Base-by-base conservation (phyloP, 2,113 vertebrate genomes). In the Myodes glareolus region DNA sequence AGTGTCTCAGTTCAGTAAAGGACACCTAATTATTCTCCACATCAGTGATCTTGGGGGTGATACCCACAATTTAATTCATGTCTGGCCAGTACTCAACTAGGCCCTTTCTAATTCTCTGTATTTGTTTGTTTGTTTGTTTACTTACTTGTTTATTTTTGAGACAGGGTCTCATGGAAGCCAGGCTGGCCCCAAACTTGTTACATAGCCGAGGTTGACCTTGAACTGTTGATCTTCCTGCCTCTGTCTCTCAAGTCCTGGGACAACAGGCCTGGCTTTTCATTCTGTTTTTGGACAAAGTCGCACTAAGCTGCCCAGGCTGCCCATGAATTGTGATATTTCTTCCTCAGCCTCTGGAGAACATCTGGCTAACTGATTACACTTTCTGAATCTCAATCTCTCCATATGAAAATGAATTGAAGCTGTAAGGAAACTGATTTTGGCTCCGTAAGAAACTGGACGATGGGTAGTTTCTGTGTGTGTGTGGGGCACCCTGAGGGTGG, bases 391-490 rank as follows among this genome's bases (percentile, higher is more conserved):
- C 58, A 21, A 45, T 77, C 70, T 94, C 50, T 88, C 70, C n/a
- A 0, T 61, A 52, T 70, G 89, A 42, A 89, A 89, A 73, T 55
- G 77, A 23, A 29, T 0, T 19, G 78, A 65, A 21, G 27, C 70
- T 85, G 82, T 21, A 29, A 42, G 68, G 76, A 94, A 65, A 87
- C 19, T n/a, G 61, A 61, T 58, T 58, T n/a, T 10, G 52, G 47
- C 23, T 13, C 36, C 21, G 0, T 16, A 25, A 75, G 95, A 25
- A 65, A 86, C 50, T 31, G 45, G 84, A 7, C 14, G 4, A 14
- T 1, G 3, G 29, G 0, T 4, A 0, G n/a, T 42, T 19, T 82
- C 45, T 7, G 12, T 10, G 23, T 1, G 0, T 7, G 12, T 8
- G 25, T 19, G 55, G 52, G 14, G 33, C 42, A 84, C 45, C 21